phyloP scores from a whole-genome alignment of 2,113 vertebrate genomes.

The Lophura nycthemera region DNA sequence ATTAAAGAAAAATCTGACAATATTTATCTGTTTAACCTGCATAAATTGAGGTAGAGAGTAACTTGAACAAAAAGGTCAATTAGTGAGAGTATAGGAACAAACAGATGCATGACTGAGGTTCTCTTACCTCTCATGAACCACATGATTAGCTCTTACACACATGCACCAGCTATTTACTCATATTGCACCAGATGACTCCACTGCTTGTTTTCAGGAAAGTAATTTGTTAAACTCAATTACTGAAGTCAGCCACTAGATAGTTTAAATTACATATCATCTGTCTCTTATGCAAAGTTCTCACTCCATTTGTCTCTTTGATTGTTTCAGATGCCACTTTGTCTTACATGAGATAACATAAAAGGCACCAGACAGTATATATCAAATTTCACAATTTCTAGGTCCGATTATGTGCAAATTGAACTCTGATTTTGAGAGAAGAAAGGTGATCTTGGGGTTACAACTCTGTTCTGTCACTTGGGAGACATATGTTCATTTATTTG shows the following conservation, averaged over 20 bases:
- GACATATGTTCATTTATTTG: not conserved
- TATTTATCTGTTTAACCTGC: not conserved
- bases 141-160: not conserved
- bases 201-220: not conserved
- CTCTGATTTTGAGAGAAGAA: not conserved
- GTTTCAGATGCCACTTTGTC: slow-evolving; percentile 8
- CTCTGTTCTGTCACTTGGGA: not conserved
- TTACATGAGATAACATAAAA: not conserved
- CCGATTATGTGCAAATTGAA: not conserved
- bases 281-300: slow-evolving; percentile 14
- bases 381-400: not conserved
- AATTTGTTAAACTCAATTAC: slow-evolving; percentile 34
- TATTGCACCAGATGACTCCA: not conserved
- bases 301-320: slow-evolving; percentile 31
- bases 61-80: not conserved
- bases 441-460: not conserved
- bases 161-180: not conserved
- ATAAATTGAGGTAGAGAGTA: not conserved
- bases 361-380: not conserved
- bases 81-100: not conserved
- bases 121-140: not conserved
- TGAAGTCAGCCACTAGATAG: slow-evolving; percentile 7
- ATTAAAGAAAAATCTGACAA: not conserved
- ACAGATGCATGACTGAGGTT: not conserved
- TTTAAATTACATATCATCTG: slow-evolving; percentile 27